These are phyloP conservation scores for Benthosema pterotum DNA, from an alignment of 2,797 vertebrate species.

Conservation along the genomic window DNA sequence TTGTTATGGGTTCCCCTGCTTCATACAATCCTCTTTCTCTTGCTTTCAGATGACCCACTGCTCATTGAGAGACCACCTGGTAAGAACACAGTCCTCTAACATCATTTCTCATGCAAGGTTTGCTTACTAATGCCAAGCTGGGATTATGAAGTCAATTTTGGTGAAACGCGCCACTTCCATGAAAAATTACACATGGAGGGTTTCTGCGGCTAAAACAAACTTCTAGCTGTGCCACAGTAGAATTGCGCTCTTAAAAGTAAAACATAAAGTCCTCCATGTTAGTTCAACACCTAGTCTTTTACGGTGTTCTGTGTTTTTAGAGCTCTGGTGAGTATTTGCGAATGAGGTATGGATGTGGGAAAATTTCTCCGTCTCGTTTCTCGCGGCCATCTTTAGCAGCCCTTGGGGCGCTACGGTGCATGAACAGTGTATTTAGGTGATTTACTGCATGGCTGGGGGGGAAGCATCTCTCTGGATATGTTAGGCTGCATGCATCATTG, in stretches of 20 bases:
- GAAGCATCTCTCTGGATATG: background rate
- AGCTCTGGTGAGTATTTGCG: background rate
- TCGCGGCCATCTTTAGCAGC: background rate
- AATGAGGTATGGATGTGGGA: background rate
- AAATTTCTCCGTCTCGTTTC: background rate
- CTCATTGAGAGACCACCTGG: conserved; percentile 97
- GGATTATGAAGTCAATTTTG: background rate
- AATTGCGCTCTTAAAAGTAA: background rate
- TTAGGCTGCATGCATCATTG: background rate
- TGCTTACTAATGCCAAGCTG: conserved; percentile 7
- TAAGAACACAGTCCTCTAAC: conserved; percentile 68
- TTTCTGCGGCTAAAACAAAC: background rate
- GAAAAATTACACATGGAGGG: background rate
- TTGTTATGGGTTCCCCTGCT: background rate
- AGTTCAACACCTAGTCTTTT: too few relatives aligned
- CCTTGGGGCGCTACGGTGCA: background rate
- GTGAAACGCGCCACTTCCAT: background rate
- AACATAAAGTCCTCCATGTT: background rate
- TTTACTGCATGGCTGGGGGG: conserved; percentile 11
- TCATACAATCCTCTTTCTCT: conserved; percentile 41
- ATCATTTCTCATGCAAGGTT: conserved; percentile 18
- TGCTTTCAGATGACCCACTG: conserved; percentile 91
- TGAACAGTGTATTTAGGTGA: conserved; percentile 11
- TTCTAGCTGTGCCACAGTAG: background rate
- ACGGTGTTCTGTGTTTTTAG: too few relatives aligned